Evolutionary conservation across 2,113 vertebrate genomes (phyloP), one percentile per base, ranked within the genome.

Genomic region (Heloderma charlesbogerti): DNA sequence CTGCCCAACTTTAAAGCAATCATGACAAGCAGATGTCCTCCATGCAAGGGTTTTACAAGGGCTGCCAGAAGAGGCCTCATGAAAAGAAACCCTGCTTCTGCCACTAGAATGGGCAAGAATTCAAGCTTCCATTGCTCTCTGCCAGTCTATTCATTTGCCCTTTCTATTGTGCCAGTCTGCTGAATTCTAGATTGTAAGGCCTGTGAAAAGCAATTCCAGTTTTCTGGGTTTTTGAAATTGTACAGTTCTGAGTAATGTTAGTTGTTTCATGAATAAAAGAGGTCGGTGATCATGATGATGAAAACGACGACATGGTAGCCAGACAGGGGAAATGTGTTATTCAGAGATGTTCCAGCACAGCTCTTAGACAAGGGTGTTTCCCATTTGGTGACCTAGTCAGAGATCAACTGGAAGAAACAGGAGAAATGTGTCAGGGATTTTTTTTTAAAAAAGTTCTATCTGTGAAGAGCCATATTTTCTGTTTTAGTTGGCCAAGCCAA

Each of bases 401-500:
- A 95, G 89, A 96, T 90, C 89, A 93, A 91, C 69, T 69, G 86
- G 92, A 92, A 92, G 25, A 79, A 94, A 94, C 91, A 95, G 88
- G 69, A 93, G 86, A 74, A 94, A 92, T 91, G 69, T 66, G 87
- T 87, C 87, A 86, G 89, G 90, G 86, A 78, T 91, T 88, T 80
- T 88, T 87, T 77, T 5, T 85, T 60, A 91, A 89, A 90, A 91
- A 82, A 10, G 13, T 69, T 94, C 84, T 93, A 96, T 94, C 90
- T 94, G 89, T 91, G 92, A 86, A 92, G 90, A 43, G 45, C 91
- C 93, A 91, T 95, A 92, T 95, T 96, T 97, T 94, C 8, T 92
- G 83, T 86, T 91, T 88, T 72, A 92, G 93, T 95, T 96, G 94
- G 93, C 91, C 94, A 78, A 88, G 57, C 43, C 27, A 86, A 90